Conservation (phyloP, 2,797 vertebrate genomes). For the Loriculus beryllinus region DNA sequence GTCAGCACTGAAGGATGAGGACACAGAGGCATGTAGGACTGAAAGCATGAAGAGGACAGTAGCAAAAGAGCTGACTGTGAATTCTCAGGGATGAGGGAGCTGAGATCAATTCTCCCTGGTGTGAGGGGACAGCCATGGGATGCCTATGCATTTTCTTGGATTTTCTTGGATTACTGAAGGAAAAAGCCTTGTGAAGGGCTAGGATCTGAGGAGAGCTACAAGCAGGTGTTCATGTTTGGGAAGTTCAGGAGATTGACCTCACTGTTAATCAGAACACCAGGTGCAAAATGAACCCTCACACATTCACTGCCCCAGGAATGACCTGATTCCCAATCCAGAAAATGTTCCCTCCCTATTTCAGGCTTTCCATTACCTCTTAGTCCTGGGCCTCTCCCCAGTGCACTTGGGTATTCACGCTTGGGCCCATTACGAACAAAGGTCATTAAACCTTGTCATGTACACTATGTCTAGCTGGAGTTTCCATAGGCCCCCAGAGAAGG, state of each 20-base stretch:
- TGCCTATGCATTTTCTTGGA: background rate
- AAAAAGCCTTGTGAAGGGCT: background rate
- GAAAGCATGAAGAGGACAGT: background rate
- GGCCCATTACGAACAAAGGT: constrained; percentile 46
- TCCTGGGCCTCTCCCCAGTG: constrained; percentile 53
- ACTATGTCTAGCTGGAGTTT: constrained; percentile 47
- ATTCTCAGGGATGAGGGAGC: background rate
- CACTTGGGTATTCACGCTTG: constrained; percentile 17
- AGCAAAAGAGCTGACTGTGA: background rate
- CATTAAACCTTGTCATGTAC: constrained; percentile 55
- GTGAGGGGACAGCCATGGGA: background rate
- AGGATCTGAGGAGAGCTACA: background rate
- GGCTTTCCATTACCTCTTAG: constrained; percentile 29
- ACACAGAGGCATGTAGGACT: background rate
- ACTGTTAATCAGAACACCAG: constrained; percentile 58
- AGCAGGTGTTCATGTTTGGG: constrained; percentile 35
- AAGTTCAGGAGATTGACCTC: constrained; percentile 19
- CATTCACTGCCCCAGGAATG: constrained; percentile 52
- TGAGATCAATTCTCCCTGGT: background rate
- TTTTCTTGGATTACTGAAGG: constrained; percentile 24
- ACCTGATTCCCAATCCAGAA: constrained; percentile 57
- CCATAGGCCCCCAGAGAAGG: constrained; percentile 26
- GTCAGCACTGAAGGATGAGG: background rate
- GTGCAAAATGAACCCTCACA: constrained; percentile 46
- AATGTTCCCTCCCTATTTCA: constrained; percentile 37